A percentile compares a stretch with the other conserved stretches of the same genome.
These are phyloP conservation scores for Ptilorrhoa leucosticta DNA, from an alignment of 2,113 vertebrate species.

Conservation along the genomic window DNA sequence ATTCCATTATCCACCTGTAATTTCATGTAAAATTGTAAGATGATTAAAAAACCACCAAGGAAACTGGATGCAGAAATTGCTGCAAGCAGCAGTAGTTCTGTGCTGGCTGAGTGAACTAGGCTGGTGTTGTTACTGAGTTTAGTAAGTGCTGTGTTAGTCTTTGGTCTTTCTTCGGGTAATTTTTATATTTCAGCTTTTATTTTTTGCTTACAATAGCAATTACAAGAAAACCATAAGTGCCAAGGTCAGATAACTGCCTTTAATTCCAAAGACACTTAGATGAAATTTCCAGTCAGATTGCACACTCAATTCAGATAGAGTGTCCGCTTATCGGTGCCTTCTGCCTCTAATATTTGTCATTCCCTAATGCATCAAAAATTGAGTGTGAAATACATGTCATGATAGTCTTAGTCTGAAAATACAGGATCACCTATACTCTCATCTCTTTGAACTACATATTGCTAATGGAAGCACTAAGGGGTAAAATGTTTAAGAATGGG, in stretches of 20 bases:
- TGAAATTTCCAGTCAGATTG: neutral
- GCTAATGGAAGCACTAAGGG: neutral
- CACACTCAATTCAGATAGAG: neutral
- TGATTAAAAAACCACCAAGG: neutral
- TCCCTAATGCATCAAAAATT: neutral
- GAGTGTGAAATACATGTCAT: neutral
- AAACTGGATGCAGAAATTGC: neutral
- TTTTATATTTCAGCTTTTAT: neutral
- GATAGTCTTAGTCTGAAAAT: neutral
- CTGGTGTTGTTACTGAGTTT: neutral
- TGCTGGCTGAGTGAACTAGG: neutral
- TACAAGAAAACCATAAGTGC: fast-evolving
- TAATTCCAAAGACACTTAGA: neutral
- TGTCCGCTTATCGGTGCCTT: neutral
- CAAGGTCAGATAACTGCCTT: neutral
- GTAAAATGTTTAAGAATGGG: neutral
- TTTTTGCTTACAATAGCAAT: neutral
- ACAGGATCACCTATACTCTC: neutral
- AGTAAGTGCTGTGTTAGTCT: neutral
- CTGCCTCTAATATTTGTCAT: neutral
- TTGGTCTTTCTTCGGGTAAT: neutral
- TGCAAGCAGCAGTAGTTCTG: neutral
- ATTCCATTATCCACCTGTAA: neutral
- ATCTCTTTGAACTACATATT: neutral
- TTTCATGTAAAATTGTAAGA: neutral